Percentiles rank a stretch among this genome's conserved stretches.
phyloP scores from a whole-genome alignment of 2,888 invertebrate species.

The Limnephilus auricula region DNA sequence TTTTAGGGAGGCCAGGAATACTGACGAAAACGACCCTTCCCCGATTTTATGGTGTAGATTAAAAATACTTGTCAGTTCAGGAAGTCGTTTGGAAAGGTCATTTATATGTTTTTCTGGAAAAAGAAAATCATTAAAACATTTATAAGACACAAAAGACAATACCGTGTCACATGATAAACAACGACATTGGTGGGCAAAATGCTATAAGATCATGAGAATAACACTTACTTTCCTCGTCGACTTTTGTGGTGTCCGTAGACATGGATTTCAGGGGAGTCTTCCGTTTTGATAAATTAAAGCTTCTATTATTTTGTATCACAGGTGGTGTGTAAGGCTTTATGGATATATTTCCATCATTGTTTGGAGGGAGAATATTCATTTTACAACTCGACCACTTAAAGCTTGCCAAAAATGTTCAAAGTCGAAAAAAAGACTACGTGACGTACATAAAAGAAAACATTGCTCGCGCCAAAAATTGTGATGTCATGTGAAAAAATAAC shows the following conservation, averaged over 20 bases:
- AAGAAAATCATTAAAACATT: conserved; percentile 3
- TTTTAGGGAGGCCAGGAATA: conserved; percentile 86
- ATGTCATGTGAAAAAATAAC: conserved; percentile 45
- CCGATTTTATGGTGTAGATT: conserved; percentile 85
- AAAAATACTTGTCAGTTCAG: conserved; percentile 81
- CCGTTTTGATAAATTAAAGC: conserved; percentile 59
- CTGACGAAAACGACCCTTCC: conserved; percentile 92
- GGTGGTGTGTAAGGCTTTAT: conserved; percentile 41
- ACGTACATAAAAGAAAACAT: conserved; percentile 58
- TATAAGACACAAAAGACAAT: conserved; percentile 39
- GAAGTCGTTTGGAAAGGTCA: conserved; percentile 76
- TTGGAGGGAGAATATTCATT: conserved; percentile 60
- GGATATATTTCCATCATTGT: conserved; percentile 53
- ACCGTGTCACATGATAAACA: conserved; percentile 49
- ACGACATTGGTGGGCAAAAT: conserved; percentile 45
- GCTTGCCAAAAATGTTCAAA: conserved; percentile 56
- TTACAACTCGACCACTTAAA: conserved; percentile 48
- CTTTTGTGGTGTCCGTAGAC: conserved; percentile 53
- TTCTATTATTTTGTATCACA: conserved; percentile 54
- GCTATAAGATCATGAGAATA: conserved; percentile 40
- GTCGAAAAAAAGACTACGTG: conserved; percentile 59
- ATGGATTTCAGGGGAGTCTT: conserved; percentile 52
- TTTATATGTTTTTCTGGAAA: conserved; percentile 73
- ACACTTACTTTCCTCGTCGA: conserved; percentile 61
- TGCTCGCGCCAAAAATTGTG: conserved; percentile 58